Conservation (phyloP, 92 coral and sea anemone genomes). For the Porites evermanni region DNA sequence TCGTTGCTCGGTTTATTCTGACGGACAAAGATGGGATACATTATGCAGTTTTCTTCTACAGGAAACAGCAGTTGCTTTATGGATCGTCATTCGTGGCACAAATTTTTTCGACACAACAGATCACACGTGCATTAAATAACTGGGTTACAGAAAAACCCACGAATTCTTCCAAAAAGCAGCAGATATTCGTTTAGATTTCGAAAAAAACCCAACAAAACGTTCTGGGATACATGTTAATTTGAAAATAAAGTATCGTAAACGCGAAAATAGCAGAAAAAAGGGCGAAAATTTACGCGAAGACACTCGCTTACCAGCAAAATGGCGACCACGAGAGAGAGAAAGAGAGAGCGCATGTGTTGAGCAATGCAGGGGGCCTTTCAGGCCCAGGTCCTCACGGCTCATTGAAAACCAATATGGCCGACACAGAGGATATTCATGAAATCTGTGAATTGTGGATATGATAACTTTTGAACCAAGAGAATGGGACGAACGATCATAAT, state of each 20-base stretch:
- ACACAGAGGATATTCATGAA: slow-evolving; percentile 2
- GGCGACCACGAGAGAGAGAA: slow-evolving; percentile 96
- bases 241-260: too few species aligned
- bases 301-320: slow-evolving; percentile 14
- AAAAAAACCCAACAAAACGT: not conserved
- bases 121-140: too few species aligned
- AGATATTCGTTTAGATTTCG: not conserved
- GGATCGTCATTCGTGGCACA: too few species aligned
- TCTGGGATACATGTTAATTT: not conserved
- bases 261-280: not conserved
- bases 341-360: slow-evolving; percentile 81
- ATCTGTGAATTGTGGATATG: not conserved
- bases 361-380: slow-evolving; percentile 78
- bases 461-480: not conserved
- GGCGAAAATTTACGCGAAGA: not conserved
- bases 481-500: slow-evolving; percentile 93
- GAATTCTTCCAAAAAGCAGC: not conserved
- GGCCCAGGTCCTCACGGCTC: slow-evolving; percentile 43
- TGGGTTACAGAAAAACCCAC: not conserved
- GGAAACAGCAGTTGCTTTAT: too few species aligned
- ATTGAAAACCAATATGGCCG: slow-evolving; percentile 64
- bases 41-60: too few species aligned
- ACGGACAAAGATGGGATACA: too few species aligned
- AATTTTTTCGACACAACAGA: too few species aligned
- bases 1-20: too few species aligned